A percentile compares a stretch with the other conserved stretches of the same genome.
Evolutionary conservation across 2,797 vertebrate genomes (phyloP).

Genomic region (Chromis chromis): DNA sequence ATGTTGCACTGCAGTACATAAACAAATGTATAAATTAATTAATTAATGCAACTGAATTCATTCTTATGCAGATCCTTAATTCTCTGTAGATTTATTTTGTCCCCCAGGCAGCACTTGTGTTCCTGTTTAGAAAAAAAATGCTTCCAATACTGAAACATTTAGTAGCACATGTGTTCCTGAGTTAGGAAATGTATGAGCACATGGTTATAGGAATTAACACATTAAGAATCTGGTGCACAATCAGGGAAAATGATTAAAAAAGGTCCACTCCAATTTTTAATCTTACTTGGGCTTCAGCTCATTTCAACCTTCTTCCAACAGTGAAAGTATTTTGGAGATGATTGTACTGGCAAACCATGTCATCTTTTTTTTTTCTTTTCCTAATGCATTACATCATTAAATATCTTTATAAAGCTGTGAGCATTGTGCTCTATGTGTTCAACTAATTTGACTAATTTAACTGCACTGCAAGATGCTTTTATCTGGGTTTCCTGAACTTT

Average conservation of each 20-base stretch:
- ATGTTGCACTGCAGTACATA: too few species aligned
- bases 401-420: neutral
- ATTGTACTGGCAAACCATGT: too few species aligned
- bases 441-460: neutral
- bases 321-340: too few species aligned
- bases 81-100: neutral
- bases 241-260: too few species aligned
- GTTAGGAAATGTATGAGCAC: slow-evolving; percentile 13
- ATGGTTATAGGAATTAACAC: neutral
- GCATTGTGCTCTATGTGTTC: too few species aligned
- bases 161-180: neutral
- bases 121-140: neutral
- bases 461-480: neutral
- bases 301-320: neutral
- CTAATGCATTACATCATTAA: neutral
- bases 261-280: too few species aligned
- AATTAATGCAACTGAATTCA: neutral
- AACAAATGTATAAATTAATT: neutral
- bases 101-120: neutral
- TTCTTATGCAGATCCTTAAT: neutral
- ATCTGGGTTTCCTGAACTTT: too few species aligned
- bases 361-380: neutral
- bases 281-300: neutral
- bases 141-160: neutral
- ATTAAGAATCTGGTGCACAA: too few species aligned